Base-by-base conservation (phyloP, 2,888 invertebrate genomes). In the Callyntrura guangdongensis region DNA sequence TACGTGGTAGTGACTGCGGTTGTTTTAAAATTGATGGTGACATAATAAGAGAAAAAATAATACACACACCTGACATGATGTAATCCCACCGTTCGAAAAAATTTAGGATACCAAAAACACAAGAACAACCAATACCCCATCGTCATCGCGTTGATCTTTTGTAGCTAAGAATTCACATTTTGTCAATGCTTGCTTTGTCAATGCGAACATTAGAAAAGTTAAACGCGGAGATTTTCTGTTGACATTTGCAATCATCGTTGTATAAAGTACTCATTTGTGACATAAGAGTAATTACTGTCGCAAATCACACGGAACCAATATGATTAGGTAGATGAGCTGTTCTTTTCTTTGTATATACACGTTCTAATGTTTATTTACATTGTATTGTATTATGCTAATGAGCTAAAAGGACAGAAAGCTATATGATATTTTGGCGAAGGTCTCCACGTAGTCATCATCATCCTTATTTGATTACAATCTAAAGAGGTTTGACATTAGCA, bases 241-340 rank as follows among this genome's bases (percentile, higher is more conserved):
- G 72, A 20, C 72, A 47, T 17, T 47, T 74, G 47, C 72, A 69
- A 45, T 69, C 36, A 45, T 22, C 64, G 17, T 20, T 6, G 64
- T 20, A 14, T 61, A 22, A 22, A 61, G 12, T 25, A 12, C 12
- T n/a, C 27, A 64, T 64, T 12, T 81, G 59, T 81, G 79, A 36
- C 59, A 81, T 45, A 81, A 64, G 64, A 45, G 82, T 82, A 82
- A 82, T 82, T 82, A 82, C 64, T 47, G 45, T 64, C 27, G 61
- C 61, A 61, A 82, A 82, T 82, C 82, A 82, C 47, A 47, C 45
- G 82, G 82, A 82, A 82, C 82, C 82, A 82, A 82, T 49, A 25
- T 82, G 61, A 82, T 82, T 82, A 82, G 11, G 14, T 47, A 64
- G 20, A 12, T 0, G n/a, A 25, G 14, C 53, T 49, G 22, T 14